A percentile compares a stretch with the other conserved stretches of the same genome.
These are phyloP conservation scores for Oryzias woworae DNA, from an alignment of 2,113 vertebrate species.

Conservation along the genomic window DNA sequence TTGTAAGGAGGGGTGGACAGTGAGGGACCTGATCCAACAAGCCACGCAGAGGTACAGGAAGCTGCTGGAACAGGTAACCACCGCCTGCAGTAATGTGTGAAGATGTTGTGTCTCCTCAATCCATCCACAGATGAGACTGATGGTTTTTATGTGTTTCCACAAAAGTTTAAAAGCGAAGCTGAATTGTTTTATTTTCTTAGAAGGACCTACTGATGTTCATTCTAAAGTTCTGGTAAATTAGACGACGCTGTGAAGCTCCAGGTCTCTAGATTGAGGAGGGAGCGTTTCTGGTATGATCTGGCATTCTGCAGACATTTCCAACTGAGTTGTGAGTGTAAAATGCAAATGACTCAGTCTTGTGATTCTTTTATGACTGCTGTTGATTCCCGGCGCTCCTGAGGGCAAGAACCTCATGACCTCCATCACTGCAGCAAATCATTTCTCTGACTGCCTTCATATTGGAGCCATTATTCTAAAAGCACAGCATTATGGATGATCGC, in stretches of 20 bases:
- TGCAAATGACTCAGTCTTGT: slow-evolving; percentile 70
- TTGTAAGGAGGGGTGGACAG: slow-evolving; percentile 90
- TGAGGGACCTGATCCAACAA: slow-evolving; percentile 89
- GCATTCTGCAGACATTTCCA: slow-evolving; percentile 56
- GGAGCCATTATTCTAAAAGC: slow-evolving; percentile 76
- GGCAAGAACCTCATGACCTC: slow-evolving; percentile 65
- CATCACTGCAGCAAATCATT: slow-evolving; percentile 68
- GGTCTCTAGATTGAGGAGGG: slow-evolving; percentile 65
- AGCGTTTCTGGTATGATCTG: slow-evolving; percentile 65
- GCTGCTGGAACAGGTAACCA: slow-evolving; percentile 85
- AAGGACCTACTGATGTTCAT: slow-evolving; percentile 56
- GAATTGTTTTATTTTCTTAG: slow-evolving; percentile 33
- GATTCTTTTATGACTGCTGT: slow-evolving; percentile 65
- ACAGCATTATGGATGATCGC: slow-evolving; percentile 51
- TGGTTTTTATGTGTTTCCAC: slow-evolving; percentile 57
- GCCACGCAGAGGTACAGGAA: slow-evolving; percentile 91
- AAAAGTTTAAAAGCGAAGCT: slow-evolving; percentile 58
- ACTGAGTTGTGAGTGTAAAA: slow-evolving; percentile 64
- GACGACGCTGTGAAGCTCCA: slow-evolving; percentile 59
- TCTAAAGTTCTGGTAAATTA: slow-evolving; percentile 70
- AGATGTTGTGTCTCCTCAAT: slow-evolving; percentile 51
- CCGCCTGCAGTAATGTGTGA: slow-evolving; percentile 33
- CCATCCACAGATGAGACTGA: slow-evolving; percentile 20
- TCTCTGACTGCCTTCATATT: slow-evolving; percentile 71
- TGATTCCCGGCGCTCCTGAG: slow-evolving; percentile 58